Base-by-base conservation (phyloP, 30 jellyfish, hydroid and myxozoan genomes). In the Aurelia sp. region DNA sequence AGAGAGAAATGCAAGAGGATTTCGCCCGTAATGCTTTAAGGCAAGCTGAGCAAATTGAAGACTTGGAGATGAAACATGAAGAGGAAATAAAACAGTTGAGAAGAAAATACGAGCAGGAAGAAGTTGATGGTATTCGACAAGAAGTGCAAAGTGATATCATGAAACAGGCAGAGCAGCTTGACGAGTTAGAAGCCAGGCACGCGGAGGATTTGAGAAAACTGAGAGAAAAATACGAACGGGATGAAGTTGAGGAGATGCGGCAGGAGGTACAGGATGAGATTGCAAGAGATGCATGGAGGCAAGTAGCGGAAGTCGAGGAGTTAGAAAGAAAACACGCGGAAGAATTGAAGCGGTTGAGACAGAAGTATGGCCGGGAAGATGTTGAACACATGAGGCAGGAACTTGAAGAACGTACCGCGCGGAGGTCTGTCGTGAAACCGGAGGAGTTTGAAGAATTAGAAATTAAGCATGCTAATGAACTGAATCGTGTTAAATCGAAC, bases 11-110 rank as follows among this genome's bases (percentile, higher is more conserved):
- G 82, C 96, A 86, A 64, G 53, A 69, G 4, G 96, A 86, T 31
- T 86, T 64, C 64, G 81, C 72, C 47, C 75, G 59, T 15, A 83
- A 83, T 51, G 86, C 92, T 3, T 22, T 83, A 19, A 60, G 92
- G 33, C 92, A 83, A 27, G 92, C 92, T 2, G 92, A 82, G 9
- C 75, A 83, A 30, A 71, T 83, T 27, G 92, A 83, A 61, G 92
- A 71, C 12, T 9, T 83, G 63, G 92, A 83, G 59, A 53, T 83
- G 9, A 58, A 64, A 15, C 86, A 61, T 12, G 80, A 63, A 20
- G 86, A 61, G 60, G 92, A 83, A 40, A 33, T 67, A 57, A 72
- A 57, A 71, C 47, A 11, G 17, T 57, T 72, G 13, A 72, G 47
- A 62, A 73, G 86, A 51, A 19, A 35, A 37, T 35, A 65, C 44